Evolutionary conservation across 2,113 vertebrate genomes (phyloP), one percentile per base, ranked within the genome.

Genomic region (Thalassarche chlororhynchos): DNA sequence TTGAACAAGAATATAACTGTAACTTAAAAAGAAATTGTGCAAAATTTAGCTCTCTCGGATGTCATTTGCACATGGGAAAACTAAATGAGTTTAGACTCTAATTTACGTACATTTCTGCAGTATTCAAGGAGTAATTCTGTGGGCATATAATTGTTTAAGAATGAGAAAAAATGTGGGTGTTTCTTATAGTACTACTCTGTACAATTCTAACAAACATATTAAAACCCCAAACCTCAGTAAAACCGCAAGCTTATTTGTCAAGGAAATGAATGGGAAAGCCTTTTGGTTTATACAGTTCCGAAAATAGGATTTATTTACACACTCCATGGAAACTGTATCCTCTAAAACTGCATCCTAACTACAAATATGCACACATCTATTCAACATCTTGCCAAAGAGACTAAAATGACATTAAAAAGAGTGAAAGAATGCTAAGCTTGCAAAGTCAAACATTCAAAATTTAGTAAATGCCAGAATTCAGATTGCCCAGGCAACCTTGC

Each of bases 271-370:
- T 87, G 51, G 47, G 60, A 86, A 97, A 89, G 77, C 12, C 14
- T 78, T 94, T 89, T 61, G 21, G 83, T 94, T 97, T 75, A 62
- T 79, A 61, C 8, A 47, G 40, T 79, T 89, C 72, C 0, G 4
- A 95, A 97, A 97, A 95, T n/a, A 81, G 57, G 60, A 79, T 91
- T 95, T 96, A 87, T 97, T 94, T 90, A 93, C 38, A 78, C 64
- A 93, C 64, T 92, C 69, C 72, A 61, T 91, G 77, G 55, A 85
- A 95, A 95, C 69, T 84, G 34, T 75, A 82, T 49, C 55, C 75
- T 91, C 74, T 74, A 58, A 93, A 93, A 93, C 44, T 83, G 70
- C 70, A 93, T 83, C 61, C 40, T 72, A 71, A 79, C 74, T 87
- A 89, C 77, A 95, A 89, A 84, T 89, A 87, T 40, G 49, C 57